Conservation (phyloP, 1,140 invertebrate genomes). For the Zaprionus taronus region DNA sequence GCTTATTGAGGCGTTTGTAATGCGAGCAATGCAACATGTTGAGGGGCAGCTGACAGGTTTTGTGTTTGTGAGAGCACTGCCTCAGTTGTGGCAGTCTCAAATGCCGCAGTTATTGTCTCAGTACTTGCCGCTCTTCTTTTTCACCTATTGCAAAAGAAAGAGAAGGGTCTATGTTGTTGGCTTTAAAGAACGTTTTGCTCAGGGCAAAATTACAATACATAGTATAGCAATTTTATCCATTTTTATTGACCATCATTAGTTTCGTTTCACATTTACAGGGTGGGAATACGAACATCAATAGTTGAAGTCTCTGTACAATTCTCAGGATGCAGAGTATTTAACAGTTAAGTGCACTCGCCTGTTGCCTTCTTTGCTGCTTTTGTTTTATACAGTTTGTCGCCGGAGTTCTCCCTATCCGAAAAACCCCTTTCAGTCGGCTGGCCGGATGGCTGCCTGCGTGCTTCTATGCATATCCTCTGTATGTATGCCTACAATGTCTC, state of each 20-base stretch:
- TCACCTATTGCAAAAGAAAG: background rate
- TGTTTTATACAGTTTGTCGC: conserved; percentile 24
- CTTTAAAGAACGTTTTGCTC: conserved; percentile 1
- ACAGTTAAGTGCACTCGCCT: background rate
- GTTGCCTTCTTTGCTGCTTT: conserved; percentile 1
- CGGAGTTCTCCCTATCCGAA: too few relatives aligned
- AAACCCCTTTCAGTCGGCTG: background rate
- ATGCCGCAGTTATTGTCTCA: background rate
- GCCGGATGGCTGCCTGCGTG: background rate
- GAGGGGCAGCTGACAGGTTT: conserved; percentile 30
- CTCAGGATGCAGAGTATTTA: conserved; percentile 1
- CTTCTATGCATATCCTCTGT: conserved; percentile 42
- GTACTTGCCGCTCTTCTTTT: background rate
- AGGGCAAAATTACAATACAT: too few relatives aligned
- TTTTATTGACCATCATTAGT: too few relatives aligned
- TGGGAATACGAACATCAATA: background rate
- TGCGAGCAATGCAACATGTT: conserved; percentile 16
- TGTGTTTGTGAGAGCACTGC: background rate
- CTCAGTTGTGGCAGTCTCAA: background rate
- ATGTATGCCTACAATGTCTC: conserved; percentile 67
- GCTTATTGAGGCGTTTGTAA: conserved; percentile 29
- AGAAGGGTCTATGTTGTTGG: background rate
- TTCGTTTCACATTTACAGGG: background rate
- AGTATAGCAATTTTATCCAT: too few relatives aligned
- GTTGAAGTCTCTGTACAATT: background rate